Percentiles rank a stretch among this genome's conserved stretches.
Evolutionary conservation across 2,113 vertebrate genomes (phyloP).

Genomic region (Cyprinus carpio): DNA sequence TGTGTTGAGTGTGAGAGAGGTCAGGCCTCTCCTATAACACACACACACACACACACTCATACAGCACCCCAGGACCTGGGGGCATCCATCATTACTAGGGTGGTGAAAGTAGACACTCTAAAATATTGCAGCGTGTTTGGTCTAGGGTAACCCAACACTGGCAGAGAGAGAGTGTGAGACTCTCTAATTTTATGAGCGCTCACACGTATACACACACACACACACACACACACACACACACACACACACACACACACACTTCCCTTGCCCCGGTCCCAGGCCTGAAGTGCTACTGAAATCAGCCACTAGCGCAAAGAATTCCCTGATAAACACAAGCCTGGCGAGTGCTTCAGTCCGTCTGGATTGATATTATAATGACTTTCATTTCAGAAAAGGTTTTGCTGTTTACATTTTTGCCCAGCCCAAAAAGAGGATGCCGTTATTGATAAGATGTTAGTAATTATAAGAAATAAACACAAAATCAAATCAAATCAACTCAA

Average conservation of each 20-base stretch:
- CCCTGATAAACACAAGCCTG: conserved; percentile 13
- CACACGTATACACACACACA: conserved; percentile 9
- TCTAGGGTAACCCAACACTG: conserved; percentile 59
- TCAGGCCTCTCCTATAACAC: conserved; percentile 53
- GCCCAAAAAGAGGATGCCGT: background rate
- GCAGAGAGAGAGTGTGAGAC: conserved; percentile 52
- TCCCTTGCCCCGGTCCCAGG: background rate
- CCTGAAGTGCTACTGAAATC: conserved; percentile 27
- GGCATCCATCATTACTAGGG: conserved; percentile 54
- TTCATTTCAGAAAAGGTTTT: background rate
- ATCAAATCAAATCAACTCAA: background rate
- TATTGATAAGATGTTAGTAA: background rate
- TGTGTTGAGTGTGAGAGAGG: conserved; percentile 64
- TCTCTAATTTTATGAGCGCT: conserved; percentile 49
- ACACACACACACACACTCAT: conserved; percentile 46
- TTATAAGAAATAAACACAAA: background rate
- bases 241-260: conserved; percentile 25
- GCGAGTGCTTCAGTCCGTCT: background rate
- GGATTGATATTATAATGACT: background rate
- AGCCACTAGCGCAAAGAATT: conserved; percentile 7
- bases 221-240: conserved; percentile 36
- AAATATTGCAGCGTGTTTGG: conserved; percentile 57
- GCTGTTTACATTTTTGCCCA: background rate
- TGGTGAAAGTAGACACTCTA: conserved; percentile 73
- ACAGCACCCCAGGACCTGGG: conserved; percentile 66